phyloP scores from a whole-genome alignment of 2,113 vertebrate genomes.

The Nematolebias whitei region DNA sequence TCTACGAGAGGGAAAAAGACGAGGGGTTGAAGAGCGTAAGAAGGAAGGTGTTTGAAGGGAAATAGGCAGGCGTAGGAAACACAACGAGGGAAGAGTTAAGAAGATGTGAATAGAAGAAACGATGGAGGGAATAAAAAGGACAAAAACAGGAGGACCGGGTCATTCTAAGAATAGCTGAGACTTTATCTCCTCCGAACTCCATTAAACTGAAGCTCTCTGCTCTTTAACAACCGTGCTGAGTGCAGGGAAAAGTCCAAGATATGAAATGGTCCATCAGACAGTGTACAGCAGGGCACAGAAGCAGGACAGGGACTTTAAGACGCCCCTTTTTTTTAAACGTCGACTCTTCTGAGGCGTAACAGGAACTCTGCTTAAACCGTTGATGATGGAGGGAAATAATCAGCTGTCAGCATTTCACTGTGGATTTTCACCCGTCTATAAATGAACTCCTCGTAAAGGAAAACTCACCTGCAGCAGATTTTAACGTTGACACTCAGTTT shows the following conservation, averaged over 20 bases:
- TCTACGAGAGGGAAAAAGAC: constrained; percentile 12
- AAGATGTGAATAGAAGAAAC: constrained; percentile 13
- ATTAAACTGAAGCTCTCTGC: constrained; percentile 62
- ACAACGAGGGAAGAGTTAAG: not conserved
- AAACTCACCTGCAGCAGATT: constrained; percentile 10
- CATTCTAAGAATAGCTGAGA: constrained; percentile 63
- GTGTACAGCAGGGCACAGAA: constrained; percentile 7
- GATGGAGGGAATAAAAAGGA: constrained; percentile 26
- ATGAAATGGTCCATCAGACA: constrained; percentile 68
- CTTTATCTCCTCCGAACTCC: constrained; percentile 53
- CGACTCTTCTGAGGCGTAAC: constrained; percentile 53
- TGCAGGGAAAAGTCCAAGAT: constrained; percentile 49
- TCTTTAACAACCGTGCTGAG: constrained; percentile 64
- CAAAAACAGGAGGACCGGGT: constrained; percentile 37
- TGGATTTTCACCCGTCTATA: constrained; percentile 31
- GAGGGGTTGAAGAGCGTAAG: not conserved
- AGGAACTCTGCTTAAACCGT: constrained; percentile 45
- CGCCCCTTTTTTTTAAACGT: constrained; percentile 43
- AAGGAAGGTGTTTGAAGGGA: accelerated
- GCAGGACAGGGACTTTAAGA: constrained; percentile 38
- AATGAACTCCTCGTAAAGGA: constrained; percentile 28
- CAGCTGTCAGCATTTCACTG: constrained; percentile 49
- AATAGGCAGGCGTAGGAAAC: not conserved
- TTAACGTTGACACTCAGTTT: not conserved
- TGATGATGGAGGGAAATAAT: constrained; percentile 36